phyloP scores from a whole-genome alignment of 2,113 vertebrate genomes.

The Balaenoptera acutorostrata region DNA sequence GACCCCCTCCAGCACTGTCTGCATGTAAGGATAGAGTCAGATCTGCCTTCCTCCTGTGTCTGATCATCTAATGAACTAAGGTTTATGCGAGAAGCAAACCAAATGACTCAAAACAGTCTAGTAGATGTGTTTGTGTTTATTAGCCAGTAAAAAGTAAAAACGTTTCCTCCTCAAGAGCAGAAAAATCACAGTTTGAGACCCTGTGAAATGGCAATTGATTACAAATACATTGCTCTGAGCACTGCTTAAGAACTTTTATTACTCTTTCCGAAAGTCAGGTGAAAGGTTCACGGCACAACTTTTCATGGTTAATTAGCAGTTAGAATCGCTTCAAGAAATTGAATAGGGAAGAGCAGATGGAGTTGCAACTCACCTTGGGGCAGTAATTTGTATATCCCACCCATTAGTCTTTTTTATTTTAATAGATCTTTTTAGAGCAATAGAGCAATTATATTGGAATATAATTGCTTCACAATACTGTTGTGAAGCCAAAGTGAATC shows the following conservation, averaged over 20 bases:
- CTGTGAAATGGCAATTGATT: slow-evolving; percentile 46
- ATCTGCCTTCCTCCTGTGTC: background rate
- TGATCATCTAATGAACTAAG: background rate
- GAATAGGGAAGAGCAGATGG: slow-evolving; percentile 53
- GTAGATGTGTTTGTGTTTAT: background rate
- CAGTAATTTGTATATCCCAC: slow-evolving; percentile 23
- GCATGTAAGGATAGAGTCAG: background rate
- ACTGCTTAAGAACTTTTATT: slow-evolving; percentile 12
- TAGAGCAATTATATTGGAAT: too few species aligned
- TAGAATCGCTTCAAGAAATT: slow-evolving; percentile 51
- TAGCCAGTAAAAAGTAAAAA: background rate
- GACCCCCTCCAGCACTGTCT: background rate
- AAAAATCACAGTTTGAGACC: slow-evolving; percentile 20
- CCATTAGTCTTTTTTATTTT: background rate
- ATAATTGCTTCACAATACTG: too few species aligned
- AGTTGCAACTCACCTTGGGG: background rate
- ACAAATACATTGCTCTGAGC: background rate
- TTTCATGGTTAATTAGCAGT: slow-evolving; percentile 65
- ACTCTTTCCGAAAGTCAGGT: slow-evolving; percentile 32
- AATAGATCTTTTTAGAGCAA: too few species aligned
- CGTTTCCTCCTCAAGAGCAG: background rate
- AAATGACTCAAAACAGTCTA: background rate
- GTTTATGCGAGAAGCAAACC: background rate
- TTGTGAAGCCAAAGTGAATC: too few species aligned
- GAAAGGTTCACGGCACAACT: slow-evolving; percentile 51